phyloP scores from a whole-genome alignment of 2,113 vertebrate species.

The Thamnophis sirtalis region DNA sequence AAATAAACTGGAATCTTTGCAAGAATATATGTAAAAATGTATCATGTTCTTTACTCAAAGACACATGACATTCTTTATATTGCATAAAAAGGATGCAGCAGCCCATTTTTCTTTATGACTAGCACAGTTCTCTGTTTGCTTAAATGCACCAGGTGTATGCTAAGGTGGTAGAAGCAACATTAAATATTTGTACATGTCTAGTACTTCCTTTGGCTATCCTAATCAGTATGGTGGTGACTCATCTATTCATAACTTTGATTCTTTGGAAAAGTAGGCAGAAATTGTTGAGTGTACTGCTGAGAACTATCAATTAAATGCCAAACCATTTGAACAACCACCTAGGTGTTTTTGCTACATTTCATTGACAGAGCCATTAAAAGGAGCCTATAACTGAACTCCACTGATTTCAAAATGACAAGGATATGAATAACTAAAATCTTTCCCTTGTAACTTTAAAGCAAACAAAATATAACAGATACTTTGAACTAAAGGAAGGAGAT shows the following conservation, averaged over 20 bases:
- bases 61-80: background rate
- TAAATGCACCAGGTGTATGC: conserved; percentile 29
- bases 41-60: conserved; percentile 2
- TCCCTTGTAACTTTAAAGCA: conserved; percentile 61
- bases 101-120: conserved; percentile 1
- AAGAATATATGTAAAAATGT: conserved; percentile 19
- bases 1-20: background rate
- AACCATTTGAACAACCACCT: background rate
- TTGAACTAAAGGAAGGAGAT: conserved; percentile 67
- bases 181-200: conserved; percentile 36
- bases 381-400: conserved; percentile 22
- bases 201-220: conserved; percentile 30
- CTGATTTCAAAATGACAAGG: conserved; percentile 45
- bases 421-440: conserved; percentile 55
- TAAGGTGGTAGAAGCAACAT: conserved; percentile 32
- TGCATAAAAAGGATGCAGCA: background rate
- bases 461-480: conserved; percentile 52
- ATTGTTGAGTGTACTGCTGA: background rate
- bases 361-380: conserved; percentile 18
- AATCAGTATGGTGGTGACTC: conserved; percentile 33
- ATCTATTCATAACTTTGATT: conserved; percentile 38
- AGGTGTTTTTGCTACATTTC: conserved; percentile 19
- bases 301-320: conserved; percentile 23
- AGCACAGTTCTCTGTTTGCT: background rate
- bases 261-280: conserved; percentile 23